Conservation (phyloP, 1,140 invertebrate species). For the Pseudachorutes palmiensis region DNA sequence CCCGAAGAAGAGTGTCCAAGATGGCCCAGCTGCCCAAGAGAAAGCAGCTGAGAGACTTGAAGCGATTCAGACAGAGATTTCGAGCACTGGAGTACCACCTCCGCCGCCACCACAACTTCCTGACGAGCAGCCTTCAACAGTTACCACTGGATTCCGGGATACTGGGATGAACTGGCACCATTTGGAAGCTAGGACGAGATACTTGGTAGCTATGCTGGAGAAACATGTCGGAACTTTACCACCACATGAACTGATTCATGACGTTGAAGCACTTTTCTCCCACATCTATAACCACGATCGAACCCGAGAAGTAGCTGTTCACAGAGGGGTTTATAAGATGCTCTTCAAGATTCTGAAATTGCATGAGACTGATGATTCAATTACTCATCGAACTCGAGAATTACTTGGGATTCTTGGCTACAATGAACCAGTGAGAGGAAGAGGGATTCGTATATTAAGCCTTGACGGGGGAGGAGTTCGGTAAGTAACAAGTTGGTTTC, state of each 20-base stretch:
- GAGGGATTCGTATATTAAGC: slow-evolving; percentile 70
- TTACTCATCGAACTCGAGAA: slow-evolving; percentile 46
- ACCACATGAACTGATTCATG: slow-evolving; percentile 21
- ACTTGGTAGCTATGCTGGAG: slow-evolving; percentile 20
- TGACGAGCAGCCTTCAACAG: not conserved
- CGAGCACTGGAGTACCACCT: not conserved
- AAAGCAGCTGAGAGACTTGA: not conserved
- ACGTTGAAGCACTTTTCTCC: slow-evolving; percentile 27
- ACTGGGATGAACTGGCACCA: slow-evolving; percentile 19
- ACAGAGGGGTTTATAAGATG: slow-evolving; percentile 23
- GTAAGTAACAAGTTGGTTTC: slow-evolving; percentile 40
- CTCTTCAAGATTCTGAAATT: slow-evolving; percentile 25
- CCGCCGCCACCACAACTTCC: not conserved
- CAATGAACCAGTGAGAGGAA: slow-evolving; percentile 56
- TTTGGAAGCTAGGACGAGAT: slow-evolving; percentile 29
- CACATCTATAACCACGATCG: slow-evolving; percentile 26
- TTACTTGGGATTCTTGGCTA: slow-evolving; percentile 67
- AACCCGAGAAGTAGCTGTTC: slow-evolving; percentile 15
- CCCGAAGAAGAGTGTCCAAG: not conserved
- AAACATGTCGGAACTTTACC: not conserved
- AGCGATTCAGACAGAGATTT: not conserved
- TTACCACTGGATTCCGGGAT: not conserved
- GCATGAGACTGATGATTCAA: slow-evolving; percentile 28
- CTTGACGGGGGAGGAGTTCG: slow-evolving; percentile 84
- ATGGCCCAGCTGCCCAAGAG: not conserved